phyloP scores from a whole-genome alignment of 2,888 invertebrate genomes.

The Pasiphila rectangulata region DNA sequence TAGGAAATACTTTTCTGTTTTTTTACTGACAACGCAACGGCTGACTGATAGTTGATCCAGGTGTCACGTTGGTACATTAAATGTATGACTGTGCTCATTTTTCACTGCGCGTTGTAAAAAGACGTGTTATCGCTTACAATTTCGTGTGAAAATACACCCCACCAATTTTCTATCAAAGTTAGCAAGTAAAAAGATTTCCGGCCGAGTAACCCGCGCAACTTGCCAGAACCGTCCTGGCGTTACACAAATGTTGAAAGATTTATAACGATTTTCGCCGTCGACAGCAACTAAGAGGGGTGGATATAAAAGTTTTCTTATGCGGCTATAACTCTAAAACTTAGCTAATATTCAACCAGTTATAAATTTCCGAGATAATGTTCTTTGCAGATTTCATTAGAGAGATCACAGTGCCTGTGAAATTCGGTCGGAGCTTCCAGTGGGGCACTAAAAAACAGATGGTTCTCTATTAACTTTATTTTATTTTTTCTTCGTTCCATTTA shows the following conservation, averaged over 20 bases:
- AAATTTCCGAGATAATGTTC: constrained; percentile 56
- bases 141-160: constrained; percentile 3
- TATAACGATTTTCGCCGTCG: constrained; percentile 57
- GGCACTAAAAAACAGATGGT: constrained; percentile 26
- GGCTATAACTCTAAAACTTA: constrained; percentile 55
- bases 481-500: constrained; percentile 3
- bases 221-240: constrained; percentile 45
- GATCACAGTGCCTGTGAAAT: constrained; percentile 35
- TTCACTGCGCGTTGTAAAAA: too few relatives aligned
- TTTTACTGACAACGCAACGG: too few relatives aligned
- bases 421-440: constrained; percentile 5
- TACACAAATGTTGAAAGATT: constrained; percentile 55
- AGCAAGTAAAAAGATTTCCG: constrained; percentile 44
- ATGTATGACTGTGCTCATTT: too few relatives aligned
- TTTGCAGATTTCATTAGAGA: constrained; percentile 49
- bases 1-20: too few relatives aligned
- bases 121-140: background rate
- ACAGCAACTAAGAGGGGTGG: constrained; percentile 49
- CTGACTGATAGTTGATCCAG: too few relatives aligned
- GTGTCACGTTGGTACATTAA: too few relatives aligned
- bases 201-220: constrained; percentile 37
- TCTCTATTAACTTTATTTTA: constrained; percentile 15
- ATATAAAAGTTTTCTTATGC: constrained; percentile 42
- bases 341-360: constrained; percentile 59
- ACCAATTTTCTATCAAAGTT: constrained; percentile 42